Evolutionary conservation across 1,140 invertebrate genomes (phyloP), one percentile per base, ranked within the genome.

Genomic region (Anthonomus grandis): DNA sequence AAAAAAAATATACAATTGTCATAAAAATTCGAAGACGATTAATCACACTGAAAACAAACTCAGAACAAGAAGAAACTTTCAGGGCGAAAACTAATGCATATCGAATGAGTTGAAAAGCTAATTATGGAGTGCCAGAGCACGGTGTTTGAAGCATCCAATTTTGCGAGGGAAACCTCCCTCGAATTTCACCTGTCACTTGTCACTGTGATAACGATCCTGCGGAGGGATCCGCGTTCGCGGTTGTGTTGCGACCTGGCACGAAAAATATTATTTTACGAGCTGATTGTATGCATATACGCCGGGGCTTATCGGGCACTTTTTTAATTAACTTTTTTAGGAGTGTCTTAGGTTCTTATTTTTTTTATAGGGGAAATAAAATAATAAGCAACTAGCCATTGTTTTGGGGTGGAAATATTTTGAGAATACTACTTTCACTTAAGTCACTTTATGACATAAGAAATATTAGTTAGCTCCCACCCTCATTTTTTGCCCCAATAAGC

Each of bases 61-160:
- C 49, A 51, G n/a, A n/a, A 10, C 5, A 38, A 51, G 21, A 24
- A 24, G 49, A 27, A 19, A 25, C 49, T 41, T n/a, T 17, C 42
- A 41, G 49, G 36, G 18, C 48, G 39, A 34, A 58, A 58, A 41
- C 37, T 58, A 58, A 58, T 58, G 56, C 56, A 58, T 58, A 58
- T 51, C 47, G 56, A 51, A 58, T 58, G 48, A 58, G 56, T 21
- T 45, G 45, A 39, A 58, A 62, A 58, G 52, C 51, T 57, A 50
- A 62, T 62, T 62, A 62, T 55, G 53, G 52, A 55, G 55, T 58
- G 38, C 52, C 42, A 52, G 47, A 55, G 55, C 42, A 36, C 44
- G 48, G 49, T 47, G 60, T 62, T 57, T 51, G 27, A 55, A 62
- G 48, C 34, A 55, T 58, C 50, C 55, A 58, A 62, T 62, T 62